Conservation (phyloP, 2,888 invertebrate species). For the Euclidia mi region DNA sequence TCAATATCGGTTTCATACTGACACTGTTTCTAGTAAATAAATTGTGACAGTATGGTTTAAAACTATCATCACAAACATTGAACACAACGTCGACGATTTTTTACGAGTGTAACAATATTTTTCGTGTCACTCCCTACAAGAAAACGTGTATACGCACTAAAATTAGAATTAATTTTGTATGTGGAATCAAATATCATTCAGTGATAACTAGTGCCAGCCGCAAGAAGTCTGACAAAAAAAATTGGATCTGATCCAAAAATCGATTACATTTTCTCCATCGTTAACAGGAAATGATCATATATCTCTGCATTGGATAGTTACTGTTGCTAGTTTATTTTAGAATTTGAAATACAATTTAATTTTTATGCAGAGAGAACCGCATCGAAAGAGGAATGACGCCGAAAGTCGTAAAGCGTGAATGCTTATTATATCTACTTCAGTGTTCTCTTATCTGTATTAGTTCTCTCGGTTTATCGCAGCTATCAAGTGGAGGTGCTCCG, state of each 20-base stretch:
- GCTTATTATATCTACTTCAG: constrained; percentile 34
- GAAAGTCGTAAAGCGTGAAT: constrained; percentile 42
- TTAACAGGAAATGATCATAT: constrained; percentile 79
- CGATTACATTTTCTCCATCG: constrained; percentile 83
- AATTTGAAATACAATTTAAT: constrained; percentile 54
- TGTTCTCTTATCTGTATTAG: constrained; percentile 55
- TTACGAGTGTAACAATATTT: constrained; percentile 44
- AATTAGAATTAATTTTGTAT: constrained; percentile 83
- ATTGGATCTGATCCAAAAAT: constrained; percentile 84
- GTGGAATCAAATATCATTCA: constrained; percentile 82
- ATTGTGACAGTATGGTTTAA: not conserved
- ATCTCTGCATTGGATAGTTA: constrained; percentile 64
- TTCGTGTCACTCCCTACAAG: constrained; percentile 49
- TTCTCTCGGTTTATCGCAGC: constrained; percentile 71
- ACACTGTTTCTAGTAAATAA: no score
- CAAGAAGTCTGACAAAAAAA: constrained; percentile 73
- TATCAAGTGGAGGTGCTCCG: constrained; percentile 59
- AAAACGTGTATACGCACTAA: constrained; percentile 71
- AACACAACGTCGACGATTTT: constrained; percentile 31
- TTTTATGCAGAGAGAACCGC: constrained; percentile 37
- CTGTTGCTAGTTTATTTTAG: constrained; percentile 59
- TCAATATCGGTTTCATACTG: no score
- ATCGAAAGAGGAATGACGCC: constrained; percentile 47
- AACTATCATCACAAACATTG: constrained; percentile 27
- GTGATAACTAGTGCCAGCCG: constrained; percentile 82